phyloP scores from a whole-genome alignment of 37 sponge, comb jelly and placozoan species.

The Petrosia ficiformis region DNA sequence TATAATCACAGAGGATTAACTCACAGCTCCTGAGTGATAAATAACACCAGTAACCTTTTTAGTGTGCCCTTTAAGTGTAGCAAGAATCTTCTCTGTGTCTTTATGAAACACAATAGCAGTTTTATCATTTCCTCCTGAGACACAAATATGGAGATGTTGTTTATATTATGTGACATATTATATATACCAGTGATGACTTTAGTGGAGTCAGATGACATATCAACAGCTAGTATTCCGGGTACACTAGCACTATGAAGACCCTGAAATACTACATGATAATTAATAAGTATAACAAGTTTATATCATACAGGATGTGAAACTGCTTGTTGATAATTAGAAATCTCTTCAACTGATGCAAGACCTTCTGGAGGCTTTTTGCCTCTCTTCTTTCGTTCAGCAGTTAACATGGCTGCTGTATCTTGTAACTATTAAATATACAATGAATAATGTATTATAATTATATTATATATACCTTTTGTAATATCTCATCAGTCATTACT shows the following conservation, averaged over 20 bases:
- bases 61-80: constrained; percentile 95
- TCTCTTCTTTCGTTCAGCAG: constrained; percentile 96
- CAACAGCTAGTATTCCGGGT: constrained; percentile 93
- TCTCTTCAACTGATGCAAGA: constrained; percentile 66
- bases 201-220: constrained; percentile 76
- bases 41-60: constrained; percentile 94
- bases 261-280: constrained; percentile 1
- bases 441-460: no score
- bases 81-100: constrained; percentile 76
- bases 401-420: constrained; percentile 87
- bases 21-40: constrained; percentile 81
- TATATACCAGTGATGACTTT: constrained; percentile 80
- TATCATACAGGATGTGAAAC: constrained; percentile 87
- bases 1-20: no score
- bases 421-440: constrained; percentile 56
- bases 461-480: constrained; percentile 38
- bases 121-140: constrained; percentile 88
- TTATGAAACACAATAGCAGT: constrained; percentile 91
- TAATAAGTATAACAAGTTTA: not conserved
- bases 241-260: constrained; percentile 95
- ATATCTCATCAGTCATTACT: constrained; percentile 80
- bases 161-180: not conserved
- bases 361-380: constrained; percentile 97
- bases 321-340: constrained; percentile 70
- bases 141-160: not conserved